Base-by-base conservation (phyloP, 2,113 vertebrate species). In the Calypte anna region DNA sequence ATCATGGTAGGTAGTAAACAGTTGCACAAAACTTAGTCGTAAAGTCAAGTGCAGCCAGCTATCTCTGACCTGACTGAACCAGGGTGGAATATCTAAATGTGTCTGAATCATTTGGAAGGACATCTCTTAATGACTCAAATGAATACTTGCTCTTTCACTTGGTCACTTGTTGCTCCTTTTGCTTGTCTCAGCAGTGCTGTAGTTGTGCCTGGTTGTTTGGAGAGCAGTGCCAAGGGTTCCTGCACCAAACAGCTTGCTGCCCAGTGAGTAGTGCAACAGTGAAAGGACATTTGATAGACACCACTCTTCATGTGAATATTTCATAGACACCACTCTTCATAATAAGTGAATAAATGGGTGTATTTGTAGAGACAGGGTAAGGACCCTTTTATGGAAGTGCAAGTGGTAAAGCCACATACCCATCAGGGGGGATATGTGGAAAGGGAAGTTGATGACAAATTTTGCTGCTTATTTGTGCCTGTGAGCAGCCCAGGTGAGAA, bases 91-190 rank as follows among this genome's bases (percentile, higher is more conserved):
- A 75, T 90, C 70, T 92, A 31, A 94, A 94, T 94, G 89, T 63
- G 55, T 89, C 78, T 86, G 59, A 95, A 90, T 95, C 62, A 77
- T 92, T 94, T 85, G 92, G 81, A 54, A 89, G 91, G 51, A 27
- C 31, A 74, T 51, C 53, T 85, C 75, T 73, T 92, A 82, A 33
- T 77, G 87, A 61, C 53, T 92, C 3, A 2, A 3, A 48, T 77
- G 61, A 72, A 64, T 46, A 14, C 58, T 70, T 79, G 66, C 50
- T 84, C 69, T 70, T 80, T 82, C 67, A 30, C 55, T 51, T 80
- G 63, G 33, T 51, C 48, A 28, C 9, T 58, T 55, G 82, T 43
- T 90, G 72, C 38, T 91, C 9, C 48, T 31, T 72, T 21, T 62
- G 2, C 31, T 48, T 87, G 63, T 75, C 44, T 55, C 61, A n/a